Base-by-base conservation (phyloP, 2,888 invertebrate genomes). In the Sphaerophoria taeniata region DNA sequence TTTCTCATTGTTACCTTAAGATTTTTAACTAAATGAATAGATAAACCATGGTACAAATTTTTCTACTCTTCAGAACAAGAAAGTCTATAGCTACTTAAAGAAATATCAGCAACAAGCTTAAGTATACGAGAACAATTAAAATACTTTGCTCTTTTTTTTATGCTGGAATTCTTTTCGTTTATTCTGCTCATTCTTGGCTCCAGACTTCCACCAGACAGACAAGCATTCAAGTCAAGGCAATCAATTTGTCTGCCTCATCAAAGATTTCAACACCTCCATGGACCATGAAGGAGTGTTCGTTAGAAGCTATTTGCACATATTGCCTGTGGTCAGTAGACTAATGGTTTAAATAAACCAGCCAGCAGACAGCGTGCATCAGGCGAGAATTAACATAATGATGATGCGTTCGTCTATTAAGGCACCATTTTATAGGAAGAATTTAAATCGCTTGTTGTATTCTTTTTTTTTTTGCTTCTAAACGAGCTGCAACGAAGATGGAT, bases 201-300 rank as follows among this genome's bases (percentile, higher is more conserved):
- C 80, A 80, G 84, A 84, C 79, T 67, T 39, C 47, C 71, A 58
- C 83, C 75, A 84, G 84, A 84, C 84, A 84, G 70, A 65, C 65
- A 49, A 65, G 31, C 53, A 67, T 67, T 36, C 67, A 67, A 51
- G n/a, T 36, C 34, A 71, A 61, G 60, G 49, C 72, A 84, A 80
- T 84, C 80, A 80, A 72, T 79, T 75, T 63, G 75, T 84, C 80
- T 72, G 72, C 49, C 69, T 63, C 79, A 56, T 84, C 71, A 80
- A 75, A 75, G 74, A 65, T 79, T 84, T 84, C 67, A 84, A 76
- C 84, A 84, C 84, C 80, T 80, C 79, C 67, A 51, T 43, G 78
- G 58, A 39, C 43, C 58, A 34, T 47, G 24, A 31, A 67, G 75
- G 61, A 70, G 79, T 49, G 61, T 55, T 60, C 65, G 58, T 71